Percentiles rank a stretch among this genome's conserved stretches.
Conservation (phyloP, 30 jellyfish, hydroid and myxozoan genomes). For the Nemopilema nomurai region DNA sequence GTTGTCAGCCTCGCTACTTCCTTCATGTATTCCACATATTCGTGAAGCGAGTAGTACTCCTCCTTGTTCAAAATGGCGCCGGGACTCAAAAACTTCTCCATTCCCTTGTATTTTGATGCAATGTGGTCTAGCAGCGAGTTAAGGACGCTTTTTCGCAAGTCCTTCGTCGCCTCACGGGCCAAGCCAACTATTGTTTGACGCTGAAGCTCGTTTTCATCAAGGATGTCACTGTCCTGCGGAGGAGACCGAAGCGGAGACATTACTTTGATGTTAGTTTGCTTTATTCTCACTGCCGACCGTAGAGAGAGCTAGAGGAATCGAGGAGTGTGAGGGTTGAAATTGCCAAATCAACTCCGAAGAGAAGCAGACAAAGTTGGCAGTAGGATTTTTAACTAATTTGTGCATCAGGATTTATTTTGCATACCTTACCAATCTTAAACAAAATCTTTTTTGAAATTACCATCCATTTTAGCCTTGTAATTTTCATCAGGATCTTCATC, state of each 20-base stretch:
- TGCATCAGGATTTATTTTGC: no score
- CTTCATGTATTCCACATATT: conserved; percentile 70
- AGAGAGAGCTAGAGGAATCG: not conserved
- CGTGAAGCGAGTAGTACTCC: conserved; percentile 52
- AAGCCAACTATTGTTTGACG: conserved; percentile 63
- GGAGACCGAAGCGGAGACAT: no score
- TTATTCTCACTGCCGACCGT: not conserved
- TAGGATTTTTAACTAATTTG: no score
- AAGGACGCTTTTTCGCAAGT: conserved; percentile 58
- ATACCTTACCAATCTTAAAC: no score
- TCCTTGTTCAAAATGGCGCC: conserved; percentile 55
- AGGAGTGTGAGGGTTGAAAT: not conserved
- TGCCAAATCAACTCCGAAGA: not conserved
- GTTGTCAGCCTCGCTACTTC: conserved; percentile 69
- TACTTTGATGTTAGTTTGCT: no score
- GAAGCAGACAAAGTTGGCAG: no score
- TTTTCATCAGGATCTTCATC: no score
- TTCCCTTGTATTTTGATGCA: conserved; percentile 66
- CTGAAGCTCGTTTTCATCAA: conserved; percentile 64
- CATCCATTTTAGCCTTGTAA: no score
- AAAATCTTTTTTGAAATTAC: no score
- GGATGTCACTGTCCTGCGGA: conserved; percentile 61
- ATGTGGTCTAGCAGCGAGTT: conserved; percentile 67
- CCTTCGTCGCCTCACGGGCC: conserved; percentile 77
- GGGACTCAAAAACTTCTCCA: conserved; percentile 69